Percentiles rank a stretch among this genome's conserved stretches.
phyloP scores from a whole-genome alignment of 2,113 vertebrate species.

The Ibidorhyncha struthersii region DNA sequence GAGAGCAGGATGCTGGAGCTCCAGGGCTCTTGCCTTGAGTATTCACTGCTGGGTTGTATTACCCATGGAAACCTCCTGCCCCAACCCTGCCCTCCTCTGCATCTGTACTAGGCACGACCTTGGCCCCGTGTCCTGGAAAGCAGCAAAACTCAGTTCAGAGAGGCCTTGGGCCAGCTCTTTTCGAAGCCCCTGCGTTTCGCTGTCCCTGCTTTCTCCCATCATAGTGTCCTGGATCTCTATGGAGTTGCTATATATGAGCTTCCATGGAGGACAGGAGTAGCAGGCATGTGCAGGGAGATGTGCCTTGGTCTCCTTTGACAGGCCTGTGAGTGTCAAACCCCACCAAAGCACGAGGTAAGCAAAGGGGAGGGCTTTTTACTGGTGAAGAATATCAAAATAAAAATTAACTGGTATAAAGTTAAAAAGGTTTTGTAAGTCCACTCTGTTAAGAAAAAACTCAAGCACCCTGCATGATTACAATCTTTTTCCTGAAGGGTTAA shows the following conservation, averaged over 20 bases:
- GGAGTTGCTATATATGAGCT: not conserved
- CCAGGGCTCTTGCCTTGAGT: not conserved
- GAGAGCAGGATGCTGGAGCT: not conserved
- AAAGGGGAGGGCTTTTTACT: not conserved
- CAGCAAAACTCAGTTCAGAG: not conserved
- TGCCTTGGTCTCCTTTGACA: not conserved
- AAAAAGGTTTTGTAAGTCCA: not conserved
- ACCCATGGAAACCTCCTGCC: not conserved
- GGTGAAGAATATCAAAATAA: not conserved
- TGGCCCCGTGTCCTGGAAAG: not conserved
- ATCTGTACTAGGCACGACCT: not conserved
- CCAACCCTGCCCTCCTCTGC: not conserved
- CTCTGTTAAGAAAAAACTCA: not conserved
- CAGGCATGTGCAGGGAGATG: not conserved
- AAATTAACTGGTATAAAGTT: not conserved
- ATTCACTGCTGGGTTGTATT: not conserved
- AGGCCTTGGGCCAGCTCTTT: not conserved
- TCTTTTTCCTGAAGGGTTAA: not conserved
- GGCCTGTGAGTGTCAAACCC: not conserved
- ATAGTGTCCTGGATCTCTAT: not conserved
- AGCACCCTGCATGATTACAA: not conserved
- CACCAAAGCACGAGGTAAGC: not conserved
- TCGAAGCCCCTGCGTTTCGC: not conserved
- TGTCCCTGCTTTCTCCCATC: not conserved
- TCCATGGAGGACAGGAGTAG: not conserved